These are phyloP conservation scores for Blastomussa wellsi DNA, from an alignment of 92 coral and sea anemone genomes.

Conservation along the genomic window DNA sequence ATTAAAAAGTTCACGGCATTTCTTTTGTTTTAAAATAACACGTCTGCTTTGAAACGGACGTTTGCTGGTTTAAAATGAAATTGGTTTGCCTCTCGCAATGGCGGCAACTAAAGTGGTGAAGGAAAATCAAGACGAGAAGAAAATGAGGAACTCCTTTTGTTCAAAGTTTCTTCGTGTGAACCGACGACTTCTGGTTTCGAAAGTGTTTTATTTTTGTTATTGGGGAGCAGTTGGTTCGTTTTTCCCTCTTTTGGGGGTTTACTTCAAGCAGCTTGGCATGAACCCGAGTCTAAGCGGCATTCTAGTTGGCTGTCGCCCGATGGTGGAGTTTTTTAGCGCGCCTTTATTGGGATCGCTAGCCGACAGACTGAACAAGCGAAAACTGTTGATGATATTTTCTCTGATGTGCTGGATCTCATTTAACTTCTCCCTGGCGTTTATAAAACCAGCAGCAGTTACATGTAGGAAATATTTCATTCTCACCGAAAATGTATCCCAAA, in stretches of 20 bases:
- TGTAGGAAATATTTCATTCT: constrained; percentile 94
- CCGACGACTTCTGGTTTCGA: constrained; percentile 85
- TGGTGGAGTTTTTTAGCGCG: constrained; percentile 98
- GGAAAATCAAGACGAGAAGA: constrained; percentile 8
- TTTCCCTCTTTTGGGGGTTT: constrained; percentile 97
- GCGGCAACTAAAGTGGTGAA: neutral
- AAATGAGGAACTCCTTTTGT: constrained; percentile 14
- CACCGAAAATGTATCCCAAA: constrained; percentile 94
- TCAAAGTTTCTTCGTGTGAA: constrained; percentile 49
- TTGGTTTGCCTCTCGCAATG: constrained; percentile 17
- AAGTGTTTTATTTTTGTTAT: constrained; percentile 95
- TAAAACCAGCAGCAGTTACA: constrained; percentile 98
- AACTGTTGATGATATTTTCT: constrained; percentile 83
- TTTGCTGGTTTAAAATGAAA: constrained; percentile 22
- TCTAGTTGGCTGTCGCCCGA: constrained; percentile 95
- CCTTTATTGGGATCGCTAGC: constrained; percentile 93
- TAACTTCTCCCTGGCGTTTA: constrained; percentile 95
- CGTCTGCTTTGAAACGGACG: neutral
- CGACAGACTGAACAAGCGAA: constrained; percentile 90
- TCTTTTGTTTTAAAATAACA: constrained; percentile 34
- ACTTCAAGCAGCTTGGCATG: constrained; percentile 99
- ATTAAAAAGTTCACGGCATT: constrained; percentile 32
- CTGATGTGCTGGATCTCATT: constrained; percentile 92
- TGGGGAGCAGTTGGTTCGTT: constrained; percentile 99
- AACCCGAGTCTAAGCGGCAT: constrained; percentile 94